phyloP scores from a whole-genome alignment of 2,113 vertebrate genomes.

The Myotis davidii region DNA sequence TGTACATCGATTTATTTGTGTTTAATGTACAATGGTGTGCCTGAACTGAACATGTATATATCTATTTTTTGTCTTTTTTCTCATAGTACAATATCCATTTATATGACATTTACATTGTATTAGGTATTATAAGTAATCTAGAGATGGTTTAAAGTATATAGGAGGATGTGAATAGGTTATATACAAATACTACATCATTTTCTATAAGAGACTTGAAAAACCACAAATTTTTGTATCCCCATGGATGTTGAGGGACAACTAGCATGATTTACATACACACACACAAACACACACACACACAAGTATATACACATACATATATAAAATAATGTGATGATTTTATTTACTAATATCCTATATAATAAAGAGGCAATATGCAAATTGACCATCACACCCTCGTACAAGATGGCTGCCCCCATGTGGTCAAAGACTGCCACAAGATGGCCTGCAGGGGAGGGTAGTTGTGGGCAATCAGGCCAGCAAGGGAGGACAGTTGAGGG shows the following conservation, averaged over 20 bases:
- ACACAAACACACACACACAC: not conserved
- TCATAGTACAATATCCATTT: not conserved
- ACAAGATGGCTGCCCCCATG: too few relatives aligned
- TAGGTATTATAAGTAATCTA: not conserved
- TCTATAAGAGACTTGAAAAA: not conserved
- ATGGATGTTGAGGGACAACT: not conserved
- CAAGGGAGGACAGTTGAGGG: too few relatives aligned
- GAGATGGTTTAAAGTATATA: not conserved
- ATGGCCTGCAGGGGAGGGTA: too few relatives aligned
- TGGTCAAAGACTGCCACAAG: too few relatives aligned
- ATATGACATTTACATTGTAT: not conserved
- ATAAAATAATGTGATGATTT: not conserved
- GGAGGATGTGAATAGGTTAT: not conserved
- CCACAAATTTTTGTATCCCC: not conserved
- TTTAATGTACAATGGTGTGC: not conserved
- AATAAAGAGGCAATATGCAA: too few relatives aligned
- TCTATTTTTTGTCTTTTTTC: not conserved
- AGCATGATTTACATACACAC: not conserved
- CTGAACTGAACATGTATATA: not conserved
- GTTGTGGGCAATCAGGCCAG: too few relatives aligned
- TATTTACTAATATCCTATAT: not conserved
- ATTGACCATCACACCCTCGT: accelerated
- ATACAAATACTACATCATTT: not conserved
- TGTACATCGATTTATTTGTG: not conserved
- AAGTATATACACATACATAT: not conserved